phyloP scores from a whole-genome alignment of 2,113 vertebrate species.

The Fregetta grallaria region DNA sequence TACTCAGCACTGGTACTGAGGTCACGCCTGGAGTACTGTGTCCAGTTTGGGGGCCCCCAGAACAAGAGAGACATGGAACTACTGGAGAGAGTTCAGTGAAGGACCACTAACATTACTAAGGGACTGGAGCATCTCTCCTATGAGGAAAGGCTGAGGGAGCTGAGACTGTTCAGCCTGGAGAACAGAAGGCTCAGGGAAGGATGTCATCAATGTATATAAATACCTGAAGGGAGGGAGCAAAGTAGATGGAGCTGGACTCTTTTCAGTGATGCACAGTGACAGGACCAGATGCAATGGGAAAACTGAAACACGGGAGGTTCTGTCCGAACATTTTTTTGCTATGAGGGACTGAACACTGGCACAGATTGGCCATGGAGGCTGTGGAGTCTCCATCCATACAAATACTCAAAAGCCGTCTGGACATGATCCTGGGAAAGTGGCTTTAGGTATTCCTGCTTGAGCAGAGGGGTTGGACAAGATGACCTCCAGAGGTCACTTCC shows the following conservation, averaged over 20 bases:
- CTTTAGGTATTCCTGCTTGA: background rate
- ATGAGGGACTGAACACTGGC: background rate
- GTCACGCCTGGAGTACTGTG: background rate
- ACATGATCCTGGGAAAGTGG: background rate
- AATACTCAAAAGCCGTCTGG: background rate
- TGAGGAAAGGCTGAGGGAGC: background rate
- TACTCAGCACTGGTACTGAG: background rate
- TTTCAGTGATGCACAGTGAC: background rate
- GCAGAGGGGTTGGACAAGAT: background rate
- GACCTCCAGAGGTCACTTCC: background rate
- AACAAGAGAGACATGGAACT: background rate
- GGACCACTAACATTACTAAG: background rate
- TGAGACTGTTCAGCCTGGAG: background rate
- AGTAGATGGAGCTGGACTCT: background rate
- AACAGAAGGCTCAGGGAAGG: background rate
- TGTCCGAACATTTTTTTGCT: background rate
- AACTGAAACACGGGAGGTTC: background rate
- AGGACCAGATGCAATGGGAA: background rate
- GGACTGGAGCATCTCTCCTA: background rate
- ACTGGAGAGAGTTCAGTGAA: background rate
- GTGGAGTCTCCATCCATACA: background rate
- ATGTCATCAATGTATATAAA: background rate
- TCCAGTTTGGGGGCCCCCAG: background rate
- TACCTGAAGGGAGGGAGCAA: background rate
- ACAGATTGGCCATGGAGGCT: background rate